A percentile compares a stretch with the other conserved stretches of the same genome.
phyloP scores from a whole-genome alignment of 2,113 vertebrate genomes.

The Phrynosoma blainvillii region DNA sequence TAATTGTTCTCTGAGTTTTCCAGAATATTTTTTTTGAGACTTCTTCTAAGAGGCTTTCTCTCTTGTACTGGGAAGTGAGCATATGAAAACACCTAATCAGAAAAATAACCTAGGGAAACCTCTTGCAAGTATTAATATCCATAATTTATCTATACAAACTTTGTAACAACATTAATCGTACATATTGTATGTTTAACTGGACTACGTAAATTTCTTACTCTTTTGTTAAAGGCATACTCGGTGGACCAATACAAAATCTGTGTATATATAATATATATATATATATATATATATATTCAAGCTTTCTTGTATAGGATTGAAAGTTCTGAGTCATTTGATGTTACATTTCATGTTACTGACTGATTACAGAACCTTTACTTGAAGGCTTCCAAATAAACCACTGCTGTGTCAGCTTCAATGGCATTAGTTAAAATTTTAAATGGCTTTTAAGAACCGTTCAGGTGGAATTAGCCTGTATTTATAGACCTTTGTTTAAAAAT shows the following conservation, averaged over 20 bases:
- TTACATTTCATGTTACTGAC: slow-evolving; percentile 74
- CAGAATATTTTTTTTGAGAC: slow-evolving; percentile 67
- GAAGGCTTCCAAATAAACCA: slow-evolving; percentile 73
- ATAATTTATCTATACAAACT: slow-evolving; percentile 74
- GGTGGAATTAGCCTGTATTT: slow-evolving; percentile 75
- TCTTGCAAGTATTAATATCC: slow-evolving; percentile 75
- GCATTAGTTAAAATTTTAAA: slow-evolving; percentile 81
- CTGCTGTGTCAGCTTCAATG: slow-evolving; percentile 73
- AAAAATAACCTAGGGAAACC: slow-evolving; percentile 59
- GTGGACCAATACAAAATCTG: slow-evolving; percentile 81
- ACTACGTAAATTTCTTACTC: slow-evolving; percentile 76
- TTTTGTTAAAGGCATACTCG: slow-evolving; percentile 77
- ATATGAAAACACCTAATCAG: slow-evolving; percentile 73
- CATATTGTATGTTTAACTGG: slow-evolving; percentile 77
- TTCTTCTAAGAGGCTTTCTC: slow-evolving; percentile 68
- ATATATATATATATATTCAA: slow-evolving; percentile 57
- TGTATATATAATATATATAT: slow-evolving; percentile 70
- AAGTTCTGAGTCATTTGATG: slow-evolving; percentile 73
- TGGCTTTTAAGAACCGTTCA: slow-evolving; percentile 70
- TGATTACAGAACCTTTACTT: slow-evolving; percentile 71
- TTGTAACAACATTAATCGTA: slow-evolving; percentile 79
- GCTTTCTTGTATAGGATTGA: slow-evolving; percentile 72
- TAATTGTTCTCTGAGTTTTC: slow-evolving; percentile 50
- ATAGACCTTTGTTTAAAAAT: slow-evolving; percentile 83
- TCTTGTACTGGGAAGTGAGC: slow-evolving; percentile 81